phyloP scores from a whole-genome alignment of 2,797 vertebrate genomes.

The Eleutherodactylus coqui region DNA sequence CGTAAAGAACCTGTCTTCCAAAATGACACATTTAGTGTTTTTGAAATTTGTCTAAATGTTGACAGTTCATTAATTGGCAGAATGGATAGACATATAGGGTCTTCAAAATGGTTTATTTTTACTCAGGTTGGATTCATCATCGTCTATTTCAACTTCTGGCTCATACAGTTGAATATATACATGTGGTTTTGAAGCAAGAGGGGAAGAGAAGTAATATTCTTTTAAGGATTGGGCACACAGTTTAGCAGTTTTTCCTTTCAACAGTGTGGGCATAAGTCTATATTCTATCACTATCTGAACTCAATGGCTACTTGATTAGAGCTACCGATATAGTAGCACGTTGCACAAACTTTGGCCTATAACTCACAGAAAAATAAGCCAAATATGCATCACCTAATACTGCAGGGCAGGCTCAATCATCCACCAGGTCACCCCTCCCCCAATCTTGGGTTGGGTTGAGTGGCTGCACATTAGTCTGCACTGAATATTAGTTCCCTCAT shows the following conservation, averaged over 20 bases:
- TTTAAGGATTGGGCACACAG: neutral
- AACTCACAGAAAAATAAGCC: no score
- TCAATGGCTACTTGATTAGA: no score
- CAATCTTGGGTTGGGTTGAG: no score
- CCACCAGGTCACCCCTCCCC: no score
- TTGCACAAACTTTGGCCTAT: no score
- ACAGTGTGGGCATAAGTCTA: neutral
- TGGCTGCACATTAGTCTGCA: no score
- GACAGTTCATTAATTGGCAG: neutral
- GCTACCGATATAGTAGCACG: no score
- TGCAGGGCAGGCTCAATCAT: no score
- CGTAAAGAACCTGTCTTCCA: neutral
- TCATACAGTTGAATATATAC: neutral
- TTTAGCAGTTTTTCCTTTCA: neutral
- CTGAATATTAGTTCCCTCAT: no score
- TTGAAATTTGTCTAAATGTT: constrained; percentile 12
- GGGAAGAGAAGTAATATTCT: neutral
- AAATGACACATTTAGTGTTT: neutral
- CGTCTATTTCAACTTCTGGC: neutral
- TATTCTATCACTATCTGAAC: neutral
- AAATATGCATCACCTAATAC: no score
- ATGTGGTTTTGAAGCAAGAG: neutral
- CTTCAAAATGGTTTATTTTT: constrained; percentile 19
- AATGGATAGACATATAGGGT: neutral
- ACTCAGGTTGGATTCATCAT: neutral